Base-by-base conservation (phyloP, 1,140 invertebrate genomes). In the Orussus abietinus region DNA sequence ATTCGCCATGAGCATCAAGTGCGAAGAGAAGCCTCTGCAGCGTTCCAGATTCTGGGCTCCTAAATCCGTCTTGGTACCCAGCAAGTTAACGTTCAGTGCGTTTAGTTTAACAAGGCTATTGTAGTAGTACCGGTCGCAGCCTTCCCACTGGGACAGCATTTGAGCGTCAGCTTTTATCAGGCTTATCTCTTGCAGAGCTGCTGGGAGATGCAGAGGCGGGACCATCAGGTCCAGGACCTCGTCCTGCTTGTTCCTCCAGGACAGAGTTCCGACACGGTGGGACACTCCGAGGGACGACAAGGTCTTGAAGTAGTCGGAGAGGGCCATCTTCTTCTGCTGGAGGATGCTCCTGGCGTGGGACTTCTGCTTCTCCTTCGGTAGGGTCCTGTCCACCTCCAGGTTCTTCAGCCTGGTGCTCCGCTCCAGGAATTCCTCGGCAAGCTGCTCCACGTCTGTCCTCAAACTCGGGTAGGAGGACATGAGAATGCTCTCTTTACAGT, bases 221-320 rank as follows among this genome's bases (percentile, higher is more conserved):
- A 79, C 62, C 0, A 46, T 60, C 5, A 64, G 52, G 36, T 75
- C 67, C 29, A 64, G 50, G 9, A 77, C 62, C 3, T 68, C 51
- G 2, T 59, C 25, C 6, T 42, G 38, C 34, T 55, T 50, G 30
- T 67, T 64, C 35, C 57, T 75, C 70, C 56, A 56, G 11, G 40
- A 66, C 34, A 62, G 56, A 20, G 86, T 67, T 2, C 92, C 92
- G 3, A 80, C 82, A 41, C 86, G 80, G 55, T 90, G 92, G 5
- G 86, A 92, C 1, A 95, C 54, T 0, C 90, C 90, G 49, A 87
- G 72, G 36, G 78, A 73, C 1, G 77, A 67, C 0, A 96, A 69
- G 9, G 76, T 74, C 58, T 88, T 89, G 57, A 94, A 96, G 14
- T 95, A 75, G 73, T 94, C 88, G 1, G 85, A 78, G 0, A 96